These are phyloP conservation scores for Toxostoma redivivum DNA, from an alignment of 2,113 vertebrate species.

Conservation along the genomic window DNA sequence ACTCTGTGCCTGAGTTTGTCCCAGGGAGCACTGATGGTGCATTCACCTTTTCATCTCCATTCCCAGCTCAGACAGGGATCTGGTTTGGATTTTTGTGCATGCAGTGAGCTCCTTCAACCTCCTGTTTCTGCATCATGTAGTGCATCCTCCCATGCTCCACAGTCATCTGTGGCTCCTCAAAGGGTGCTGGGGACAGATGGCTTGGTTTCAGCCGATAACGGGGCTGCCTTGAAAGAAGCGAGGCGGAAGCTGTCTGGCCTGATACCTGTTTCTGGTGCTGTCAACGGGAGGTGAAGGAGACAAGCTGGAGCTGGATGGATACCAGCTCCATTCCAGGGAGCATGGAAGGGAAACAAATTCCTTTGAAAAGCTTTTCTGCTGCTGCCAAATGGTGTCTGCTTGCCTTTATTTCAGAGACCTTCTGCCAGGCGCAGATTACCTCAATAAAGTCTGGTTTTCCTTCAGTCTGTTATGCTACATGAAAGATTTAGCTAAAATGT, in stretches of 20 bases:
- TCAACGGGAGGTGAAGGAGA: not conserved
- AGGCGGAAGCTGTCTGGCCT: not conserved
- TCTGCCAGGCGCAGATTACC: not conserved
- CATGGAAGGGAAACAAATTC: not conserved
- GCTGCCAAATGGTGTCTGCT: not conserved
- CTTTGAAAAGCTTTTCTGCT: not conserved
- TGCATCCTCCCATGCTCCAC: not conserved
- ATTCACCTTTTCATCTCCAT: not conserved
- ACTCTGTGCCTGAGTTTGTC: not conserved
- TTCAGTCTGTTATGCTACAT: accelerated
- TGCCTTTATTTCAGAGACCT: not conserved
- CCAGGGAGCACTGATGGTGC: not conserved
- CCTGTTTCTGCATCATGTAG: not conserved
- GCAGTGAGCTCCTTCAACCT: not conserved
- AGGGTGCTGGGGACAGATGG: not conserved
- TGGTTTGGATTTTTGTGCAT: not conserved
- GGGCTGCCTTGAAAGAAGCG: not conserved
- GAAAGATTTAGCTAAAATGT: not conserved
- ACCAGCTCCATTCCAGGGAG: not conserved
- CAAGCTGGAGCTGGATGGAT: not conserved
- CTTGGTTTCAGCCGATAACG: slow-evolving; percentile 12
- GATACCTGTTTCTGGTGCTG: not conserved
- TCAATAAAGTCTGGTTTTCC: not conserved
- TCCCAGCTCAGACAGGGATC: not conserved
- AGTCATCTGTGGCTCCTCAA: not conserved